Evolutionary conservation across 2,888 invertebrate species (phyloP).

Genomic region (Melieria picta): DNA sequence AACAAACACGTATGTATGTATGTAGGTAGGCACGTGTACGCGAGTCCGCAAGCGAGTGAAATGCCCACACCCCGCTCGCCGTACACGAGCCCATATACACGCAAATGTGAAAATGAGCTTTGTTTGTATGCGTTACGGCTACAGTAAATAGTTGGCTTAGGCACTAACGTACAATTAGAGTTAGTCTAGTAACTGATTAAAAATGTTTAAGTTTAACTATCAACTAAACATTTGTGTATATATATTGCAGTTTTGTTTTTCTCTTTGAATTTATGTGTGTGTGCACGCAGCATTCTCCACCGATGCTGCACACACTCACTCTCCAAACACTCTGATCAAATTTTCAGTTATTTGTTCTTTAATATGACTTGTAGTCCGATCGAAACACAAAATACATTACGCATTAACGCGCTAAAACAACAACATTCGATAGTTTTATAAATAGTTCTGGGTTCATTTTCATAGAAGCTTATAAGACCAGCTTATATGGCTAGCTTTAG

Average conservation of each 20-base stretch:
- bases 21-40: conserved; percentile 5
- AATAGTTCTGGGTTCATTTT: background rate
- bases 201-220: conserved; percentile 8
- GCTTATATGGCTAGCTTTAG: conserved; percentile 62
- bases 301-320: background rate
- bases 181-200: conserved; percentile 21
- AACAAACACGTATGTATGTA: background rate
- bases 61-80: background rate
- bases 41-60: background rate
- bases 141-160: background rate
- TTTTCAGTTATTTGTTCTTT: no score
- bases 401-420: conserved; percentile 1
- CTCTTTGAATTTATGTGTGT: background rate
- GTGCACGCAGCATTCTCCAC: background rate
- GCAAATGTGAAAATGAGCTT: background rate
- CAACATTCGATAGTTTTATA: background rate
- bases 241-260: background rate
- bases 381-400: no score
- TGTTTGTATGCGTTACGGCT: background rate
- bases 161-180: conserved; percentile 7
- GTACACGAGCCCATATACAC: background rate
- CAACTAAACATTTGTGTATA: conserved; percentile 12
- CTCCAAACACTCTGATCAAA: background rate
- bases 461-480: conserved; percentile 60
- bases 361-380: no score